A percentile compares a stretch with the other conserved stretches of the same genome.
phyloP scores from a whole-genome alignment of 2,888 invertebrate species.

The Acrobeloides nanus region DNA sequence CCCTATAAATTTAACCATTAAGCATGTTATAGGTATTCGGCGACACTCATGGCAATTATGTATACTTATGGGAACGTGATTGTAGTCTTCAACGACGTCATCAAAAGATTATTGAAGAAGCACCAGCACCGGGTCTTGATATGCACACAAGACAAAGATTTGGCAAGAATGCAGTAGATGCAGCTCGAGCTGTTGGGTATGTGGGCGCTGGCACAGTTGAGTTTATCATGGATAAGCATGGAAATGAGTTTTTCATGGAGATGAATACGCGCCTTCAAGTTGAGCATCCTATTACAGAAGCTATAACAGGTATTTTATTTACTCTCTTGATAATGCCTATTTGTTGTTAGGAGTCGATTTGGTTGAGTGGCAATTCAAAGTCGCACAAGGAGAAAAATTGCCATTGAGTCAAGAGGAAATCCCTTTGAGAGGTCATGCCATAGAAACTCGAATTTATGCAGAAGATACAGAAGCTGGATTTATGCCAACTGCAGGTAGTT shows the following conservation, averaged over 20 bases:
- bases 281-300: conserved; percentile 93
- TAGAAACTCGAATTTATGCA: conserved; percentile 85
- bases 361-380: conserved; percentile 84
- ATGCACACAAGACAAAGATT: conserved; percentile 35
- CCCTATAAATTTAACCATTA: not conserved
- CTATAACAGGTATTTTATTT: conserved; percentile 70
- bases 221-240: conserved; percentile 77
- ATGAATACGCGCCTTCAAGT: conserved; percentile 85
- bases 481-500: conserved; percentile 75
- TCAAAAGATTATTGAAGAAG: conserved; percentile 98
- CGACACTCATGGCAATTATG: conserved; percentile 61
- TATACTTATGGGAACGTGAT: conserved; percentile 92
- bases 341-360: conserved; percentile 63
- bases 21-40: conserved; percentile 49
- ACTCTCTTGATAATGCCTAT: too few species aligned
- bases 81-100: conserved; percentile 98
- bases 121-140: conserved; percentile 70
- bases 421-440: conserved; percentile 69
- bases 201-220: conserved; percentile 97
- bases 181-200: conserved; percentile 88
- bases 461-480: conserved; percentile 71
- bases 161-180: conserved; percentile 79
- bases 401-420: conserved; percentile 75
- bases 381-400: conserved; percentile 78
- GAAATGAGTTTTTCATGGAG: conserved; percentile 76